Evolutionary conservation across 2,797 vertebrate species (phyloP).

Genomic region (Tiaroga cobitis): DNA sequence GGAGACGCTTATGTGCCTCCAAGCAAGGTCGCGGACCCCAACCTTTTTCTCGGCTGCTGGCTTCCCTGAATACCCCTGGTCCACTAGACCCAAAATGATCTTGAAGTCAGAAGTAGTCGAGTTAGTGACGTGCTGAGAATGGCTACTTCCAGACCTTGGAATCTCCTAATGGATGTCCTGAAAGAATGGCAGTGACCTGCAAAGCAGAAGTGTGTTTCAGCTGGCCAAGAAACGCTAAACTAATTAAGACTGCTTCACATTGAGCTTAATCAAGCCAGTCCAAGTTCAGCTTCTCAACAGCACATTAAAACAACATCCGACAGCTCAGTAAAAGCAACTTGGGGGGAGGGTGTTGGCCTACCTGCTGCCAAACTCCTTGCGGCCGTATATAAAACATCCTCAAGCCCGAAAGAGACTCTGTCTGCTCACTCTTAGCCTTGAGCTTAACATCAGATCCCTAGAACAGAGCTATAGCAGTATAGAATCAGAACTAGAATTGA

Average conservation of each 20-base stretch:
- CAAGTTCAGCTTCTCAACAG: background rate
- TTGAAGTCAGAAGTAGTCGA: background rate
- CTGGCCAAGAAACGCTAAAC: background rate
- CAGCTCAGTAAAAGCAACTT: background rate
- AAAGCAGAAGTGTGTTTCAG: background rate
- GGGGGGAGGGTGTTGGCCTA: background rate
- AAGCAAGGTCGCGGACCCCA: background rate
- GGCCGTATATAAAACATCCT: background rate
- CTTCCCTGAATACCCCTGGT: background rate
- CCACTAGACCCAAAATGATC: conserved; percentile 5
- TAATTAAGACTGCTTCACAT: background rate
- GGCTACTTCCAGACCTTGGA: background rate
- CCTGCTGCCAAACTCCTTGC: background rate
- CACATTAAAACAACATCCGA: background rate
- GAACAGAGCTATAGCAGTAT: background rate
- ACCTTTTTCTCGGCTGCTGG: background rate
- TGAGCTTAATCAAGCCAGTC: background rate
- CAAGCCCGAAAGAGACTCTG: background rate
- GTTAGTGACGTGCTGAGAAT: background rate
- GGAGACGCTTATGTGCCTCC: background rate
- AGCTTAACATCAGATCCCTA: background rate
- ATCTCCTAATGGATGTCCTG: background rate
- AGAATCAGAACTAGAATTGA: background rate
- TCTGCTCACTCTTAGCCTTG: background rate
- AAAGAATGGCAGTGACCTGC: background rate